These are phyloP conservation scores for Heteromyza rotundicornis DNA, from an alignment of 2,888 invertebrate genomes.

Conservation along the genomic window DNA sequence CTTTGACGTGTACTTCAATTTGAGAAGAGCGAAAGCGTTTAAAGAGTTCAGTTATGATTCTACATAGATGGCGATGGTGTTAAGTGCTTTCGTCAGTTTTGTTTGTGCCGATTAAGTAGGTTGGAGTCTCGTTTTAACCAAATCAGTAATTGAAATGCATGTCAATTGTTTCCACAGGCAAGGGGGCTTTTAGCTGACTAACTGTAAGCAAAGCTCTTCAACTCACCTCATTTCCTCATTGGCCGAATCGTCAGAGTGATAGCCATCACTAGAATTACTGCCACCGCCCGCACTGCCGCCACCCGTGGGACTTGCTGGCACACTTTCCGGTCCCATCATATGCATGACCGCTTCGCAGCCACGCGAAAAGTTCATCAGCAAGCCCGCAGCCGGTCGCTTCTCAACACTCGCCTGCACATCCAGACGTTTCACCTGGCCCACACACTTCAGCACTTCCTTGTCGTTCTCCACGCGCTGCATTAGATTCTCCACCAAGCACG, in stretches of 20 bases:
- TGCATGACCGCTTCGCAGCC: constrained; percentile 79
- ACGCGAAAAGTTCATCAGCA: constrained; percentile 76
- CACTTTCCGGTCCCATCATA: constrained; percentile 69
- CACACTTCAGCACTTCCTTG: constrained; percentile 81
- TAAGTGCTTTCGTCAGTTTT: no score
- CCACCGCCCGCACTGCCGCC: constrained; percentile 62
- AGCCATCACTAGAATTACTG: constrained; percentile 77
- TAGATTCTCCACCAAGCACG: constrained; percentile 71
- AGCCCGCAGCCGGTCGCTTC: constrained; percentile 72
- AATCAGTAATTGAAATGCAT: no score
- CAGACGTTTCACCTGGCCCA: constrained; percentile 72
- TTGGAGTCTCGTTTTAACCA: no score
- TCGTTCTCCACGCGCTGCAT: constrained; percentile 86
- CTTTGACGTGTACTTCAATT: not conserved
- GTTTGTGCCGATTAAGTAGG: no score
- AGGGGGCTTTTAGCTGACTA: no score
- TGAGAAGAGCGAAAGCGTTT: constrained; percentile 19
- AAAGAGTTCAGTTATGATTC: not conserved
- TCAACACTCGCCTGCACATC: constrained; percentile 71
- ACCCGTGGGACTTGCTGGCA: constrained; percentile 62
- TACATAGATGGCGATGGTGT: no score
- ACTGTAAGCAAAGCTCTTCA: no score
- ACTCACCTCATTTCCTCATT: constrained; percentile 60
- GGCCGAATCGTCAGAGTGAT: constrained; percentile 77
- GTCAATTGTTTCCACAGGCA: no score